A percentile compares a stretch with the other conserved stretches of the same genome.
These are phyloP conservation scores for Oscheius sp. DNA, from an alignment of 2,888 invertebrate genomes.

Conservation along the genomic window DNA sequence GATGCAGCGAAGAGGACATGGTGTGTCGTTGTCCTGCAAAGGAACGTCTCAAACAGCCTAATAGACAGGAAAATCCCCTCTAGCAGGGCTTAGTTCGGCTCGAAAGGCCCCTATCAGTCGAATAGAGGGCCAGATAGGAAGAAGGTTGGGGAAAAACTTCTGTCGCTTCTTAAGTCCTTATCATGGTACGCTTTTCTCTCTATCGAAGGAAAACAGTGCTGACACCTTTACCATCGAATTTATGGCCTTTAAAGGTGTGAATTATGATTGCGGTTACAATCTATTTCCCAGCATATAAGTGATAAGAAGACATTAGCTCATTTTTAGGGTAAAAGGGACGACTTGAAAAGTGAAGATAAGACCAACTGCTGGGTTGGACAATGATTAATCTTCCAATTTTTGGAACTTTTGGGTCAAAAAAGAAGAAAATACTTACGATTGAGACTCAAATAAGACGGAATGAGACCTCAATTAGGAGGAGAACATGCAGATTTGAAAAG, in stretches of 20 bases:
- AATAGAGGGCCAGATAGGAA: slow-evolving; percentile 19
- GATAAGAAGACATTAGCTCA: not conserved
- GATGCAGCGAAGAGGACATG: not conserved
- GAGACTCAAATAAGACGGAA: not conserved
- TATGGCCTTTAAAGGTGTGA: slow-evolving; percentile 21
- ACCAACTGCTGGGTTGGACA: not conserved
- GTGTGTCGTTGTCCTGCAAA: slow-evolving; percentile 8
- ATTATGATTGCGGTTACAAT: slow-evolving; percentile 7
- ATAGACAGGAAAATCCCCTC: slow-evolving; percentile 21
- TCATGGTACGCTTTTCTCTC: slow-evolving; percentile 12
- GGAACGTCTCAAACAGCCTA: slow-evolving; percentile 15
- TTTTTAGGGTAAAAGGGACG: not conserved
- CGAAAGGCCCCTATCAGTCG: slow-evolving; percentile 12
- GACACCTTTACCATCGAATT: slow-evolving; percentile 30
- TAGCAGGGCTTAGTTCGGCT: slow-evolving; percentile 23
- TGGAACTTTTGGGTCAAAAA: not conserved
- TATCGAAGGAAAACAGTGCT: slow-evolving; percentile 26
- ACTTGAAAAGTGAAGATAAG: not conserved
- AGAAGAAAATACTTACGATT: slow-evolving; percentile 7
- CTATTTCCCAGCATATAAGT: too few relatives aligned
- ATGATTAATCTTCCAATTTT: not conserved
- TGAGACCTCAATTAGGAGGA: not conserved
- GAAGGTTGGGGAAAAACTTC: slow-evolving; percentile 23
- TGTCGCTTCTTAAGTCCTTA: slow-evolving; percentile 27
- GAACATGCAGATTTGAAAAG: not conserved